A percentile compares a stretch with the other conserved stretches of the same genome.
Conservation (phyloP, 1,140 invertebrate genomes). For the Plectrocnemia conspersa region DNA sequence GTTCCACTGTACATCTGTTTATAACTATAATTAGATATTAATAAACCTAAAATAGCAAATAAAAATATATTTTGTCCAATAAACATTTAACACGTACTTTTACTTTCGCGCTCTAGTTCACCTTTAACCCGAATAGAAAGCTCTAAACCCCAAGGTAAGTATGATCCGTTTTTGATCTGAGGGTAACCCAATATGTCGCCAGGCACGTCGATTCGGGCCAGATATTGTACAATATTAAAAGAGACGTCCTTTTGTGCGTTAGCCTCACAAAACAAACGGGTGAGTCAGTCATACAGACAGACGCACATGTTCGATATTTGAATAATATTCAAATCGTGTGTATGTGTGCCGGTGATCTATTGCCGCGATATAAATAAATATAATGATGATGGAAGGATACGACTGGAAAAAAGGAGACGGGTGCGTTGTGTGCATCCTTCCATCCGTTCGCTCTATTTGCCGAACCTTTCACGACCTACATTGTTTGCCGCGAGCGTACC, state of each 20-base stretch:
- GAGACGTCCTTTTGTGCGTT: constrained; percentile 18
- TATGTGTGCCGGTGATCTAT: constrained; percentile 31
- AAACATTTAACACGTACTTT: too few relatives aligned
- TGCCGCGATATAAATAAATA: constrained; percentile 25
- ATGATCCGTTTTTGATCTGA: too few relatives aligned
- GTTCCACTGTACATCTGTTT: too few relatives aligned
- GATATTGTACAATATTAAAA: constrained; percentile 9
- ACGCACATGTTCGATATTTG: constrained; percentile 24
- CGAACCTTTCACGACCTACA: constrained; percentile 32
- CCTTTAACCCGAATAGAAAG: too few relatives aligned
- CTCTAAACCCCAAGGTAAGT: too few relatives aligned
- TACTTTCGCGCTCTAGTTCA: too few relatives aligned
- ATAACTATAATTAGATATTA: too few relatives aligned
- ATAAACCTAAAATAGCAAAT: too few relatives aligned
- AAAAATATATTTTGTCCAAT: too few relatives aligned
- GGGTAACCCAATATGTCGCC: constrained; percentile 20
- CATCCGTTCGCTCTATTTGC: constrained; percentile 29
- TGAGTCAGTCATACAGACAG: constrained; percentile 6
- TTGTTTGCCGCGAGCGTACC: constrained; percentile 19
- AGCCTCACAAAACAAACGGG: constrained; percentile 10
- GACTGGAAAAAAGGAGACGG: background rate
- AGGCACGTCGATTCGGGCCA: constrained; percentile 14
- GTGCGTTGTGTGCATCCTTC: constrained; percentile 18
- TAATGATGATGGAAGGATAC: constrained; percentile 5
- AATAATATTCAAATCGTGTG: constrained; percentile 33